Base-by-base conservation (phyloP, 2,113 vertebrate species). In the Dicaeum eximium region DNA sequence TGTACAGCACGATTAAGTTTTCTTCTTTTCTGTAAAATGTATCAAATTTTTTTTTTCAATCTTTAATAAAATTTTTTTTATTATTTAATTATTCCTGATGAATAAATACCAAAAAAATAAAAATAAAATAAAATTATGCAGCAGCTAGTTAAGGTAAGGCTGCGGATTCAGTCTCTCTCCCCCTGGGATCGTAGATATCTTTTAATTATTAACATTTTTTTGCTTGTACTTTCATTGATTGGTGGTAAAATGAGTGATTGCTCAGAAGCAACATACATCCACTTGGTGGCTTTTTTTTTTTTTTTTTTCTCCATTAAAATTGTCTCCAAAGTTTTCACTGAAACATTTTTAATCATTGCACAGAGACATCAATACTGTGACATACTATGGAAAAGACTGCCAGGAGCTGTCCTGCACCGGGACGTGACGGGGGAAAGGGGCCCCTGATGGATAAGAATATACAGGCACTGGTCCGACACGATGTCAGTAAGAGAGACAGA, bases 81-180 rank as follows among this genome's bases (percentile, higher is more conserved):
- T 97, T 97, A 97, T 97, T 98, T 97, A 96, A 98, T 98, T 97
- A 92, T 96, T 98, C 98, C 98, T 98, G 98, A 98, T 98, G 98
- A 99, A 99, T 98, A 99, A 99, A 99, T 98, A 98, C 98, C 98
- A 98, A 98, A 98, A 98, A 97, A 98, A 98, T 97, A 97, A 98
- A 95, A 98, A 98, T 98, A 98, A 98, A 98, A 95, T 97, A 97
- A 97, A 97, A 94, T 97, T 97, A 98, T 98, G 98, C 97, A 98
- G 98, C 98, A 98, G 98, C 98, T 98, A 97, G 98, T 98, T 97
- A 97, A 95, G 98, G 98, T 98, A 97, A 98, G 98, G 99, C 98
- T 98, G 98, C 98, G 96, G 98, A 98, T 98, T 98, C 98, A 96
- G 96, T 98, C 98, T 98, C 98, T 98, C 98, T 98, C 98, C 97